Evolutionary conservation across 2,888 invertebrate species (phyloP), one percentile per base, ranked within the genome.

Genomic region (Dione vanillae): DNA sequence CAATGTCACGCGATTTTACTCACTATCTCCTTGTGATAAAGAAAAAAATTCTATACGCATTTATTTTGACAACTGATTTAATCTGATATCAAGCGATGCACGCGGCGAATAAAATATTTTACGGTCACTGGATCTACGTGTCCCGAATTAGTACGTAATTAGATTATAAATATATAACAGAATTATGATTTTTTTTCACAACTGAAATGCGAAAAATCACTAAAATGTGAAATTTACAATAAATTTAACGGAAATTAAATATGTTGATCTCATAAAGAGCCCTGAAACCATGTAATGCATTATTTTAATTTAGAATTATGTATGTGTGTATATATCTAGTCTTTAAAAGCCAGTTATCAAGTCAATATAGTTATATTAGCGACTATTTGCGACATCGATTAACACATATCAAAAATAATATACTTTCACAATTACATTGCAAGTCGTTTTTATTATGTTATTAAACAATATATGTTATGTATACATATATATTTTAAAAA

Each of bases 61-160:
- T 62, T 65, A 68, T 70, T 72, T 72, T 61, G 72, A 66, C 70
- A 74, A 52, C 67, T 71, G 72, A 73, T 73, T 73, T 72, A 73
- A 74, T 75, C 67, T 66, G 59, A 69, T 47, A 58, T 71, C 65
- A 65, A 70, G 65, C 65, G 58, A 58, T 69, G 67, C 70, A 72
- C 69, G 74, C 52, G 67, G 70, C 72, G 74, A 72, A 75, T 76
- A 74, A 75, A 68, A 71, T 71, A 61, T 65, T 67, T 71, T 71
- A 69, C 66, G 49, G 69, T 67, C 56, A 66, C 67, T 62, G 67
- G 61, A 69, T 67, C 67, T 71, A 73, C 71, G 70, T 72, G 74
- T 45, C 45, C 45, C 41, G 74, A 76, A 76, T 72, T 47, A 54
- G 52, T 68, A 51, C 37, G 20, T 52, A 19, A 20, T 40, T 41